These are phyloP conservation scores for Nemurella pictetii DNA, from an alignment of 2,888 invertebrate species.

Conservation along the genomic window DNA sequence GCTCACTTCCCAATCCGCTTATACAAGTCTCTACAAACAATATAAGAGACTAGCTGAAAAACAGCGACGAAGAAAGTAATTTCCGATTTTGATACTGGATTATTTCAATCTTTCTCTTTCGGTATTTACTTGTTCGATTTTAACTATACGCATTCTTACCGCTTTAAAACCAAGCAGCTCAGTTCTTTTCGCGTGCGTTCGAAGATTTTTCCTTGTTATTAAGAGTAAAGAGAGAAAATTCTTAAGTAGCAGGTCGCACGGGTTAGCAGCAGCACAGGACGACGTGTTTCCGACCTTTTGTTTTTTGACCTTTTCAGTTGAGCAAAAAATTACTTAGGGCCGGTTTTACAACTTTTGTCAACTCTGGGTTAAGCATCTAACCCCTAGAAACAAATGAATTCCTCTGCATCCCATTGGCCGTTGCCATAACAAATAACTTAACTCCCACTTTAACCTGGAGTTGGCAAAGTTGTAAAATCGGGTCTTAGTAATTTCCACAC, in stretches of 20 bases:
- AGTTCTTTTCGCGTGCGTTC: not conserved
- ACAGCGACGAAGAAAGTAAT: not conserved
- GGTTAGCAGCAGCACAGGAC: too few species aligned
- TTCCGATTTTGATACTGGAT: not conserved
- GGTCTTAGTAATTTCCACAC: too few species aligned
- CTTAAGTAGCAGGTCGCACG: not conserved
- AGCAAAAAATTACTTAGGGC: not conserved
- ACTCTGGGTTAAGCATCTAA: too few species aligned
- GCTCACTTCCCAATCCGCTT: not conserved
- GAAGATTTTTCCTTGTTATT: not conserved
- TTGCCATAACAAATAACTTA: too few species aligned
- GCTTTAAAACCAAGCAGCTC: not conserved
- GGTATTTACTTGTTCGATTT: not conserved
- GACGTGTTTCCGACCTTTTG: not conserved
- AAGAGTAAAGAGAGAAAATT: not conserved
- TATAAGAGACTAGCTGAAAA: not conserved
- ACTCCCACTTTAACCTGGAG: too few species aligned
- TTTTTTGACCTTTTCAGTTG: not conserved
- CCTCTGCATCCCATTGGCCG: not conserved
- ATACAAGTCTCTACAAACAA: not conserved
- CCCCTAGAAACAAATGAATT: too few species aligned
- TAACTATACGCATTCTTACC: not conserved
- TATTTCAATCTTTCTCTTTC: not conserved
- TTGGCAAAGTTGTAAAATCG: too few species aligned
- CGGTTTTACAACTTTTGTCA: too few species aligned